phyloP scores from a whole-genome alignment of 2,888 invertebrate genomes.

The Leucoptera coffeella region DNA sequence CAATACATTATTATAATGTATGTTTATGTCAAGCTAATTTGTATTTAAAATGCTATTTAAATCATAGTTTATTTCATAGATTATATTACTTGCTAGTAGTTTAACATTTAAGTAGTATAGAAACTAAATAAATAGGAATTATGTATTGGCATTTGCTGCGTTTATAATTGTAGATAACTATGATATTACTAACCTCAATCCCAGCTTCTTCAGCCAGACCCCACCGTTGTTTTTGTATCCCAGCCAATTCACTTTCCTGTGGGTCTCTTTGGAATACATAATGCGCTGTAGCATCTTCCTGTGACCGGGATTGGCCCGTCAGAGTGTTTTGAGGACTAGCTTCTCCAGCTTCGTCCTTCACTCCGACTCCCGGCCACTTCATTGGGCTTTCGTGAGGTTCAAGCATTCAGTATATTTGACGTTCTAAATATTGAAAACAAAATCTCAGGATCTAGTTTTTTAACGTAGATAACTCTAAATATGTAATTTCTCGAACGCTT shows the following conservation, averaged over 20 bases:
- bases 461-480: too few species aligned
- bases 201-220: conserved; percentile 84
- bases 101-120: too few species aligned
- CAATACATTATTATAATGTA: too few species aligned
- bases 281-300: conserved; percentile 89
- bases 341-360: conserved; percentile 58
- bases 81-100: too few species aligned
- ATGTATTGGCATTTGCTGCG: too few species aligned
- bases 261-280: conserved; percentile 85
- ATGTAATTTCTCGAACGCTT: too few species aligned
- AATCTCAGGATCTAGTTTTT: too few species aligned
- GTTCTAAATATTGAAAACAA: conserved; percentile 21
- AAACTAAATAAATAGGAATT: too few species aligned
- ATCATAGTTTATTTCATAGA: too few species aligned
- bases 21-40: too few species aligned
- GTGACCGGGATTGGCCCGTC: conserved; percentile 64
- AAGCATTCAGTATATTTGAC: conserved; percentile 41
- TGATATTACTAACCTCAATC: conserved; percentile 81
- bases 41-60: too few species aligned
- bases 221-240: conserved; percentile 77
- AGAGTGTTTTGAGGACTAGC: conserved; percentile 55
- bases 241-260: conserved; percentile 73
- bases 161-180: too few species aligned
- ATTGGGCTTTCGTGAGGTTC: conserved; percentile 60
- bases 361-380: conserved; percentile 72